phyloP scores from a whole-genome alignment of 2,888 invertebrate genomes.

The Conomelus anceps region DNA sequence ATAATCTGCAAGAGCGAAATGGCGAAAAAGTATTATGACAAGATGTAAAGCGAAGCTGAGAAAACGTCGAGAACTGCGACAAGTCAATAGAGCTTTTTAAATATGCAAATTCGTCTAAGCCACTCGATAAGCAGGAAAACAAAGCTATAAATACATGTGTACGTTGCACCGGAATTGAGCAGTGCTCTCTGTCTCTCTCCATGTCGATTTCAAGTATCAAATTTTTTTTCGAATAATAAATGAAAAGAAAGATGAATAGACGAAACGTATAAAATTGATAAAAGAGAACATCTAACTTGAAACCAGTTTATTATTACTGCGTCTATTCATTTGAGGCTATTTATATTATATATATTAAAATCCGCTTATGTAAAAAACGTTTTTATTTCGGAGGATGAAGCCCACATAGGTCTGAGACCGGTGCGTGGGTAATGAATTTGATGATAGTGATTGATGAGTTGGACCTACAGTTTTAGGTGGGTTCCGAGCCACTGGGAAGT shows the following conservation, averaged over 20 bases:
- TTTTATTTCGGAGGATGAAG: too few relatives aligned
- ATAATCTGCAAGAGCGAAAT: neutral
- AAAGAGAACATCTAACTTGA: too few relatives aligned
- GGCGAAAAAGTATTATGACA: neutral
- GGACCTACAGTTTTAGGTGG: too few relatives aligned
- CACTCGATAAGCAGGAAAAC: neutral
- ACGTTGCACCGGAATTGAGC: neutral
- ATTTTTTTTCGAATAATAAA: neutral
- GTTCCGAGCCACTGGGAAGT: too few relatives aligned
- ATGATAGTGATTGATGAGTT: too few relatives aligned
- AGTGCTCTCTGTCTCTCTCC: neutral
- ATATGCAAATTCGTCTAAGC: neutral
- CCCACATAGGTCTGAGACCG: too few relatives aligned
- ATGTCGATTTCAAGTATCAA: neutral
- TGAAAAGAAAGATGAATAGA: neutral
- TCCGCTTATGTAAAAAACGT: too few relatives aligned
- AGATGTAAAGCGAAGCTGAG: neutral
- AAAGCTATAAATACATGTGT: constrained; percentile 4
- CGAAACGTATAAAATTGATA: neutral
- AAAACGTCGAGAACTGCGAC: neutral
- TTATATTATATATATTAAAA: too few relatives aligned
- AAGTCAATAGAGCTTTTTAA: neutral
- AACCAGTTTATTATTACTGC: too few relatives aligned
- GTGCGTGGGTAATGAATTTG: too few relatives aligned
- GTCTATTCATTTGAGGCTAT: too few relatives aligned